phyloP scores from a whole-genome alignment of 2,113 vertebrate genomes.

The Pandion haliaetus region DNA sequence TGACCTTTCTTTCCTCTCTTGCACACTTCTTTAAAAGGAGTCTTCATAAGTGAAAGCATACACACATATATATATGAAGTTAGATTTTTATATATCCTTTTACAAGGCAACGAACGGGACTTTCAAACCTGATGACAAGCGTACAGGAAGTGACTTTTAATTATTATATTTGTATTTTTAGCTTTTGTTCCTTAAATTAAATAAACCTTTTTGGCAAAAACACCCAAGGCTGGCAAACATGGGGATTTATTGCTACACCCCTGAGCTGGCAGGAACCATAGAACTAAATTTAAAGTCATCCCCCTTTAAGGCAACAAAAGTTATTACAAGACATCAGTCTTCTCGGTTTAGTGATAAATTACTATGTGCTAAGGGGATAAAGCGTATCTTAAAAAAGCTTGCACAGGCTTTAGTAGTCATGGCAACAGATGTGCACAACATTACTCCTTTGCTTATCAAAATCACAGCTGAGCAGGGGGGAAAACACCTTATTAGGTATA shows the following conservation, averaged over 20 bases:
- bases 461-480: constrained; percentile 72
- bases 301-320: constrained; percentile 73
- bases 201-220: neutral
- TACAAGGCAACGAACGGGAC: neutral
- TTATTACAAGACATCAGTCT: constrained; percentile 76
- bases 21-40: neutral
- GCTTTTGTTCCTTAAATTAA: neutral
- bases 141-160: neutral
- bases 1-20: neutral
- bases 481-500: constrained; percentile 37
- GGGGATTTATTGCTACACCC: neutral
- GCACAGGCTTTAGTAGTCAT: constrained; percentile 80
- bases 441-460: constrained; percentile 84
- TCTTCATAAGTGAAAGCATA: neutral
- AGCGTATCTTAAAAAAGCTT: constrained; percentile 79
- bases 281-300: constrained; percentile 77
- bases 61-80: neutral
- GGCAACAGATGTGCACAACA: constrained; percentile 81
- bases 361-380: constrained; percentile 82
- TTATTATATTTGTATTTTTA: neutral
- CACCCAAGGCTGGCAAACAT: neutral
- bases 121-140: neutral
- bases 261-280: constrained; percentile 64
- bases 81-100: neutral
- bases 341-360: constrained; percentile 83